These are phyloP conservation scores for Amia ocellicauda DNA, from an alignment of 2,113 vertebrate genomes.

Conservation along the genomic window DNA sequence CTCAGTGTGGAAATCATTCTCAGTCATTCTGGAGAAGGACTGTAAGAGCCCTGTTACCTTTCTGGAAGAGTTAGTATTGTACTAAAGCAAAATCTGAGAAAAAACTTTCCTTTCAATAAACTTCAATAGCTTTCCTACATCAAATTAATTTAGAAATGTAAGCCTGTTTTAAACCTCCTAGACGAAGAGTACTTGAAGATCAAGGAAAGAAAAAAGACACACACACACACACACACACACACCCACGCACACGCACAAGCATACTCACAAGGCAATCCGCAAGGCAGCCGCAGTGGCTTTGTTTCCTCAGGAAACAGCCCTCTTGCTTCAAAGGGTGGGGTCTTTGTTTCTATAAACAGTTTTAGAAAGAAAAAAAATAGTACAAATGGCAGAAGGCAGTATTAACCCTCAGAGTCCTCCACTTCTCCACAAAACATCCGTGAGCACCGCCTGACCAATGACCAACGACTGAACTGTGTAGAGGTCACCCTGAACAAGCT, in stretches of 20 bases:
- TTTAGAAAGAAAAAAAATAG: background rate
- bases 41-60: constrained; percentile 15
- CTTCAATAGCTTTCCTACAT: background rate
- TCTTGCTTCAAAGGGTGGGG: constrained; percentile 23
- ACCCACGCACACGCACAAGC: constrained; percentile 13
- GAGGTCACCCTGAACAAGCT: too few species aligned
- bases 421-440: background rate
- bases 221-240: background rate
- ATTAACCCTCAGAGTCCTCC: background rate
- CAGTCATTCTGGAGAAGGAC: background rate
- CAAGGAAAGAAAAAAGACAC: constrained; percentile 12
- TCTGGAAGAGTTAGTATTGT: background rate
- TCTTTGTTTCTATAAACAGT: constrained; percentile 38
- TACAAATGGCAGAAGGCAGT: background rate
- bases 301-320: constrained; percentile 38
- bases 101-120: background rate
- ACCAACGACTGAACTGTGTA: too few species aligned
- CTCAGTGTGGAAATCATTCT: constrained; percentile 3
- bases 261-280: constrained; percentile 8
- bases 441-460: too few species aligned
- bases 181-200: background rate
- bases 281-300: constrained; percentile 22
- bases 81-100: background rate
- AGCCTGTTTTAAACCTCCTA: background rate
- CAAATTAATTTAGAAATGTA: background rate